Conservation (phyloP, 2,113 vertebrate genomes). For the Mustela lutreola region DNA sequence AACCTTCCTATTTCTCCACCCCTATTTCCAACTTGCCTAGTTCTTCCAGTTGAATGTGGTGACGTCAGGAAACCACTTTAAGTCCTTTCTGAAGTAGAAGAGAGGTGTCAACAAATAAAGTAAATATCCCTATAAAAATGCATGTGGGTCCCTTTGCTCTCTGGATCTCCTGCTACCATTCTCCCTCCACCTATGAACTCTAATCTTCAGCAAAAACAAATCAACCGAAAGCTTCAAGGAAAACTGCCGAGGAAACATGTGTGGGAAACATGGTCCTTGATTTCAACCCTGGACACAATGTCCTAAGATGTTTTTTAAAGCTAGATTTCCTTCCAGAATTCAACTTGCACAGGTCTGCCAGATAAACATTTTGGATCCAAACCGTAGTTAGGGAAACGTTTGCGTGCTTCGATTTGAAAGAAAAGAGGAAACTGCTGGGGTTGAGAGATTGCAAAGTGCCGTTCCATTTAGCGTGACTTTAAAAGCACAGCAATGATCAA, state of each 20-base stretch:
- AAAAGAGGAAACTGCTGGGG: constrained; percentile 70
- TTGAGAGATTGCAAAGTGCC: constrained; percentile 18
- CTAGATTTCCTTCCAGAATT: constrained; percentile 72
- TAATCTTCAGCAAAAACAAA: not conserved
- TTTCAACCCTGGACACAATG: constrained; percentile 48
- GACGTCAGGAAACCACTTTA: not conserved
- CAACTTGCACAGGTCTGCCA: constrained; percentile 33
- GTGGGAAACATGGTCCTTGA: not conserved
- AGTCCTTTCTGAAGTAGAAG: not conserved
- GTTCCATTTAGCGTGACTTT: no score
- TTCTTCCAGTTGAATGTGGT: not conserved
- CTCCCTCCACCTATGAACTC: not conserved
- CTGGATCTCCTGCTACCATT: not conserved
- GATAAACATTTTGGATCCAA: constrained; percentile 59
- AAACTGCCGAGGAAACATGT: not conserved
- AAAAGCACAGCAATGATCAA: not conserved
- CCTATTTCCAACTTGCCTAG: accelerated
- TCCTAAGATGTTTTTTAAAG: constrained; percentile 60
- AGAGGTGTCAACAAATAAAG: not conserved
- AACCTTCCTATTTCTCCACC: not conserved
- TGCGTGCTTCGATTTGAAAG: not conserved
- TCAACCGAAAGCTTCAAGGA: not conserved
- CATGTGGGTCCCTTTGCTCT: not conserved
- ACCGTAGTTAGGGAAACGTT: constrained; percentile 28
- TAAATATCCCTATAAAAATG: not conserved